Evolutionary conservation across 2,888 invertebrate species (phyloP), one percentile per base, ranked within the genome.

Genomic region (Amphipyra tragopoginis): DNA sequence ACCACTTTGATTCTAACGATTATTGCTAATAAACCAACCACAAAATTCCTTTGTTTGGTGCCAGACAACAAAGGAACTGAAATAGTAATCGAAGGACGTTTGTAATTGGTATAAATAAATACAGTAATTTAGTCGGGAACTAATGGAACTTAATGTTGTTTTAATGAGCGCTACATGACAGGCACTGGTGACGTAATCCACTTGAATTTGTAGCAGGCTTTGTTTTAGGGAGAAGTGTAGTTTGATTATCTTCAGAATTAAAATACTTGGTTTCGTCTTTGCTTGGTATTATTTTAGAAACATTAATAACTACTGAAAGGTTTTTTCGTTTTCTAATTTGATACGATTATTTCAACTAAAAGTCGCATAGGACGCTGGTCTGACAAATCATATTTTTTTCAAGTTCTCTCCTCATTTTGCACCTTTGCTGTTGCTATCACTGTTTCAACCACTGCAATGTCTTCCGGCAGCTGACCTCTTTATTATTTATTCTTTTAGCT

Each of bases 101-200:
- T 52, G 43, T 52, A 49, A 69, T 50, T 65, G 57, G 43, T 40
- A 59, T 52, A 59, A 54, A 52, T 64, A 63, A 54, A 52, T 64
- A 63, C 47, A 29, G 63, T 48, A 56, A 66, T 50, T 52, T 11
- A 26, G 39, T 8, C 26, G 40, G 15, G 14, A 33, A 29, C 50
- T 56, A 62, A 72, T 50, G 15, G 40, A 9, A 43, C 51, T 44
- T 67, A 71, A 71, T 71, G 70, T 44, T 72, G 53, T 73, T 72
- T 67, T 72, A 71, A 71, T 71, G 67, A 52, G n/a, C 21, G 50
- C 39, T 43, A 44, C 74, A 58, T 52, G 42, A 64, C 43, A 54
- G 21, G 34, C 40, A 11, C 26, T 34, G 29, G 10, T 53, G 38
- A 26, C 21, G 10, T 61, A 62, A 55, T 62, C 44, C 52, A 56